phyloP scores from a whole-genome alignment of 2,888 invertebrate species.

The Xestia c-nigrum region DNA sequence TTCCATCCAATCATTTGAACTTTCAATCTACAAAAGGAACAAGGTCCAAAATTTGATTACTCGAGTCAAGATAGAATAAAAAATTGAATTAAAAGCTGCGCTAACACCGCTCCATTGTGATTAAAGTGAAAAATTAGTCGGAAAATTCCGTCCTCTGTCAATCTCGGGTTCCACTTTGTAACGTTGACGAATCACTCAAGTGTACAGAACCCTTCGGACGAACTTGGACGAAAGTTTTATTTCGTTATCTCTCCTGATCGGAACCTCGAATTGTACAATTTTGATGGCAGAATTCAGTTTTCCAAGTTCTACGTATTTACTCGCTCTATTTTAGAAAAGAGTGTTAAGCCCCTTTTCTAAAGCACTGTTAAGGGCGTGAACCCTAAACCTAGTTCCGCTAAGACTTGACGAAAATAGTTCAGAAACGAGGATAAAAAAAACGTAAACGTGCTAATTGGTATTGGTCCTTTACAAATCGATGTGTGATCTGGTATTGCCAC shows the following conservation, averaged over 20 bases:
- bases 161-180: constrained; percentile 71
- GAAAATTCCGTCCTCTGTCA: constrained; percentile 66
- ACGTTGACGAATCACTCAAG: constrained; percentile 72
- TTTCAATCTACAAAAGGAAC: constrained; percentile 37
- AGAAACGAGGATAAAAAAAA: neutral
- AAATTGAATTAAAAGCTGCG: constrained; percentile 62
- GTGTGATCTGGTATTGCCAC: constrained; percentile 69
- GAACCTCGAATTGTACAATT: constrained; percentile 68
- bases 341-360: constrained; percentile 32
- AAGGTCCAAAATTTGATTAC: constrained; percentile 48
- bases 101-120: constrained; percentile 67
- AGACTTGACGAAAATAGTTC: constrained; percentile 28
- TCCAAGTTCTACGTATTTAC: constrained; percentile 44
- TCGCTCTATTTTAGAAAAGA: constrained; percentile 32
- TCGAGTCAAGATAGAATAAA: constrained; percentile 46
- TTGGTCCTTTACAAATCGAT: constrained; percentile 48
- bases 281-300: constrained; percentile 59
- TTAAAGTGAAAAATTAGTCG: constrained; percentile 72
- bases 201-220: constrained; percentile 63
- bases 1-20: constrained; percentile 32
- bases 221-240: constrained; percentile 76
- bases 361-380: constrained; percentile 30
- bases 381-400: constrained; percentile 36
- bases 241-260: constrained; percentile 73
- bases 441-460: constrained; percentile 28